Percentiles rank a stretch among this genome's conserved stretches.
phyloP scores from a whole-genome alignment of 2,113 vertebrate species.

The Tamias sibiricus region DNA sequence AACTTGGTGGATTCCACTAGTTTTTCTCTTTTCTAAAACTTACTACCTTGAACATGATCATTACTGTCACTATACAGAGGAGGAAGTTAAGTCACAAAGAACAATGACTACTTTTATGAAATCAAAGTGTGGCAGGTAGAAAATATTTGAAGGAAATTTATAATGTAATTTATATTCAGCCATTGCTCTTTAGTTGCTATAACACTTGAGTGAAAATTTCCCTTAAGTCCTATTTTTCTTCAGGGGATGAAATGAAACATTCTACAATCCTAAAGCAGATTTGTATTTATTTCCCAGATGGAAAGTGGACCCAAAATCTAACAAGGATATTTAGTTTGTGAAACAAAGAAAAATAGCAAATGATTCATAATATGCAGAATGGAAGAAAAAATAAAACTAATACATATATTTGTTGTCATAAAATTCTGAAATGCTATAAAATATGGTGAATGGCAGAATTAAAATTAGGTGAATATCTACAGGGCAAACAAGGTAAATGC shows the following conservation, averaged over 20 bases:
- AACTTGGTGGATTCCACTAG: not conserved
- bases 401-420: not conserved
- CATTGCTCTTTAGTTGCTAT: constrained; percentile 37
- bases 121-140: not conserved
- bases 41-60: not conserved
- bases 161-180: constrained; percentile 62
- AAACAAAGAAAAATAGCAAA: constrained; percentile 59
- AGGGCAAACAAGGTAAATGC: constrained; percentile 13
- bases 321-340: constrained; percentile 53
- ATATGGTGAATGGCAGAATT: not conserved
- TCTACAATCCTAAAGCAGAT: constrained; percentile 42
- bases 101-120: constrained; percentile 50
- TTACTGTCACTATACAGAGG: not conserved
- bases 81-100: constrained; percentile 32
- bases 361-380: constrained; percentile 38
- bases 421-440: constrained; percentile 46
- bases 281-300: constrained; percentile 67
- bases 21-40: constrained; percentile 8
- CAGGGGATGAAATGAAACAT: constrained; percentile 52
- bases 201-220: constrained; percentile 68
- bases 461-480: not conserved
- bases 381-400: constrained; percentile 33
- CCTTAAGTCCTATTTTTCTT: constrained; percentile 64
- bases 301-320: constrained; percentile 38
- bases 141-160: constrained; percentile 59